Conservation (phyloP, 2,888 invertebrate species). For the Bursaphelenchus okinawaensis region DNA sequence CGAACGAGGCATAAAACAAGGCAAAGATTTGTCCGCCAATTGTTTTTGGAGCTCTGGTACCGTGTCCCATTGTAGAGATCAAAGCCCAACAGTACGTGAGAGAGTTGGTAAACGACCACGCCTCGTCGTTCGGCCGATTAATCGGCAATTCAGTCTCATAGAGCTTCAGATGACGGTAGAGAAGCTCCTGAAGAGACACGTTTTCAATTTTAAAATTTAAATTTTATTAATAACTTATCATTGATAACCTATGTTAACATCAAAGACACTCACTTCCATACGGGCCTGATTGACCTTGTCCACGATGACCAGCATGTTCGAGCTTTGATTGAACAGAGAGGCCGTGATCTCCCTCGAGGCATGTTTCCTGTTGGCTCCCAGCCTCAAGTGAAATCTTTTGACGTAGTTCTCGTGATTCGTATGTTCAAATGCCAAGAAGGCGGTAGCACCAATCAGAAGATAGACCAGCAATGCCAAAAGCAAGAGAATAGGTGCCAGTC, state of each 20-base stretch:
- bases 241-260: neutral
- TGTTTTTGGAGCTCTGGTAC: conserved; percentile 41
- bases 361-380: conserved; percentile 37
- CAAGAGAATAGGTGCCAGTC: conserved; percentile 4
- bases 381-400: conserved; percentile 38
- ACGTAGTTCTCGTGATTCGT: conserved; percentile 34
- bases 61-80: conserved; percentile 50
- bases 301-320: conserved; percentile 50
- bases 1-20: conserved; percentile 45
- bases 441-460: conserved; percentile 43
- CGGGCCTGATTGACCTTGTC: conserved; percentile 36
- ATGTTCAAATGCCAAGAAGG: conserved; percentile 42
- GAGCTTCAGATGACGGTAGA: conserved; percentile 13
- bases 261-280: neutral
- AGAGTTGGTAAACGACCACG: conserved; percentile 45
- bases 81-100: conserved; percentile 52
- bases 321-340: conserved; percentile 50
- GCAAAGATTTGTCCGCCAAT: conserved; percentile 48
- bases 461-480: conserved; percentile 25
- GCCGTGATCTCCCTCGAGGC: conserved; percentile 38
- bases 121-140: conserved; percentile 18
- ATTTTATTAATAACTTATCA: neutral
- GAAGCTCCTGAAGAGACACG: conserved; percentile 7
- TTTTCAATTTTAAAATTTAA: conserved; percentile 1
- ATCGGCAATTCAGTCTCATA: conserved; percentile 18